These are phyloP conservation scores for Trididemnum miniatum DNA, from an alignment of 23 tunicate species.

Conservation along the genomic window DNA sequence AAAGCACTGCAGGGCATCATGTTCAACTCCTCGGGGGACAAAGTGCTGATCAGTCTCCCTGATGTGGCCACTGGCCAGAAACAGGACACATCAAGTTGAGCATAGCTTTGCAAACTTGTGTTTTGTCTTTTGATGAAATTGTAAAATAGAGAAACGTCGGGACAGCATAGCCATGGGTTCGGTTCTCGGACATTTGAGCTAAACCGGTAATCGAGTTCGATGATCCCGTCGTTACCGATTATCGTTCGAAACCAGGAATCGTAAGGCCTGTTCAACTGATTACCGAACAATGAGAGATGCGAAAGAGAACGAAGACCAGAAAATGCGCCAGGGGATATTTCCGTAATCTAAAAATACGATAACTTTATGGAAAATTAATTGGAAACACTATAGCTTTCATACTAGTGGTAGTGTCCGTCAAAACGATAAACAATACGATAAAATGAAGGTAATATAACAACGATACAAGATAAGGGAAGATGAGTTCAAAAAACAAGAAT, in stretches of 20 bases:
- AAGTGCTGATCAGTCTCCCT: constrained; percentile 27
- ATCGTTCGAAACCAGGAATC: constrained; percentile 42
- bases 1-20: constrained; percentile 15
- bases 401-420: too few species aligned
- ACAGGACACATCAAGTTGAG: constrained; percentile 43
- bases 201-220: constrained; percentile 32
- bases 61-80: constrained; percentile 48
- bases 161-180: constrained; percentile 67
- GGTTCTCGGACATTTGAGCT: constrained; percentile 9
- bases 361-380: background rate
- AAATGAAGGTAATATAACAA: too few species aligned
- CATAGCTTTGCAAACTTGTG: constrained; percentile 21
- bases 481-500: too few species aligned
- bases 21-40: constrained; percentile 11
- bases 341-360: constrained; percentile 3
- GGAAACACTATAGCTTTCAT: too few species aligned
- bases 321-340: constrained; percentile 29
- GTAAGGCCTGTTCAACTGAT: constrained; percentile 23
- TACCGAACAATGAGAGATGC: constrained; percentile 61
- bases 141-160: constrained; percentile 25
- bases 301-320: constrained; percentile 30
- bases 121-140: background rate
- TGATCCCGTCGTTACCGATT: constrained; percentile 32
- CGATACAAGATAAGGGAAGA: too few species aligned
- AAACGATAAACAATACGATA: too few species aligned